Base-by-base conservation (phyloP, 2,113 vertebrate species). In the Hyperoodon ampullatus region DNA sequence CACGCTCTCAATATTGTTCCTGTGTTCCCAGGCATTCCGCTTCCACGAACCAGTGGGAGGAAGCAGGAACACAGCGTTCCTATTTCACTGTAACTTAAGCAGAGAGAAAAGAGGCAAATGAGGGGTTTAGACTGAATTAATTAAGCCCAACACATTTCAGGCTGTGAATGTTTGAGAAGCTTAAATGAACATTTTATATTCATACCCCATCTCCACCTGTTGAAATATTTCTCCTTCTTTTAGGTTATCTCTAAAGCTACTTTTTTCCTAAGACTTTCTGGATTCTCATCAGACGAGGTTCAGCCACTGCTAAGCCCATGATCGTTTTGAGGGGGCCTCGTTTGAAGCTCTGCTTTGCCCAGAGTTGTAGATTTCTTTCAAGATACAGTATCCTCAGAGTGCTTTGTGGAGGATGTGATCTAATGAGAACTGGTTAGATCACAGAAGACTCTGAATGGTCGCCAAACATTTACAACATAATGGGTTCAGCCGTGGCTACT, bases 91-190 rank as follows among this genome's bases (percentile, higher is more conserved):
- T 55, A 18, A 92, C 90, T 96, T 55, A 0, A 23, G 23, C n/a
- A 47, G 83, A 87, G 39, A 92, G 78, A 61, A 60, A 93, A 63
- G 60, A 95, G 71, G 92, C 66, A 61, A 80, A 65, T 7, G 72
- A 93, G 47, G 60, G 86, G 28, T 75, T 72, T 85, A 23, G 78
- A 50, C 8, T 26, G 97, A 96, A 93, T 95, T 85, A 68, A 87
- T 95, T 74, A 87, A 63, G 72, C 50, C 82, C 89, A 53, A 91
- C 78, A 86, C 82, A 92, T 83, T 74, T 77, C 58, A 35, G 71
- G 21, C 65, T 94, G 85, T 66, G 88, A 96, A 81, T 50, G 47
- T 87, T 87, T 68, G 80, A 81, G 87, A 89, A 50, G 30, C 80
- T 90, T 47, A 75, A 39, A 60, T 65, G 81, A 88, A 47, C 60